phyloP scores from a whole-genome alignment of 1,140 invertebrate species.

The Charaxes varanes region DNA sequence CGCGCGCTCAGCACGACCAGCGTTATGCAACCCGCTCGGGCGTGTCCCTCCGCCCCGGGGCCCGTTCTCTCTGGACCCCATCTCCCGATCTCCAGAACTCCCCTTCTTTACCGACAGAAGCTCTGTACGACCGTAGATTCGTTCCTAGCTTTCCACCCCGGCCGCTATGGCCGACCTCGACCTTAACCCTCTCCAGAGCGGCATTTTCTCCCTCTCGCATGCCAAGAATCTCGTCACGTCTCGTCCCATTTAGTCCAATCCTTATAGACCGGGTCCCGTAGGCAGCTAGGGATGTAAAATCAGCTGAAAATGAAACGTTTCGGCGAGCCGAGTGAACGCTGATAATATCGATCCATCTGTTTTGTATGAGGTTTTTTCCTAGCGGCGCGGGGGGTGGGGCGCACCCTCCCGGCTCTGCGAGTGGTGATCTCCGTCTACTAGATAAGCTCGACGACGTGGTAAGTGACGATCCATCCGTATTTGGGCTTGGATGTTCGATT shows the following conservation, averaged over 20 bases:
- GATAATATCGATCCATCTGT: slow-evolving; percentile 66
- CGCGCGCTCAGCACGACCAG: slow-evolving; percentile 54
- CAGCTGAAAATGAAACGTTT: slow-evolving; percentile 28
- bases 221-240: too few species aligned
- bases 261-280: too few species aligned
- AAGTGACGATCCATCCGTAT: slow-evolving; percentile 21
- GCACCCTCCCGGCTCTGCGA: slow-evolving; percentile 29
- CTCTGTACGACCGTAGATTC: too few species aligned
- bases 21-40: slow-evolving; percentile 59
- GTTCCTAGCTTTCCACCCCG: too few species aligned
- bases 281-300: slow-evolving; percentile 18
- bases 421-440: slow-evolving; percentile 23
- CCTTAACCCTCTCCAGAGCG: too few species aligned
- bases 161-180: too few species aligned
- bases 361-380: slow-evolving; percentile 60
- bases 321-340: slow-evolving; percentile 38
- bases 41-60: slow-evolving; percentile 29
- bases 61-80: slow-evolving; percentile 8
- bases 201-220: too few species aligned
- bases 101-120: too few species aligned
- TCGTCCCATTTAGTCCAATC: too few species aligned
- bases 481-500: slow-evolving; percentile 8
- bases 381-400: slow-evolving; percentile 44
- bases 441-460: slow-evolving; percentile 23
- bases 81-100: too few species aligned